These are phyloP conservation scores for Acrobasis suavella DNA, from an alignment of 2,888 invertebrate species.

Conservation along the genomic window DNA sequence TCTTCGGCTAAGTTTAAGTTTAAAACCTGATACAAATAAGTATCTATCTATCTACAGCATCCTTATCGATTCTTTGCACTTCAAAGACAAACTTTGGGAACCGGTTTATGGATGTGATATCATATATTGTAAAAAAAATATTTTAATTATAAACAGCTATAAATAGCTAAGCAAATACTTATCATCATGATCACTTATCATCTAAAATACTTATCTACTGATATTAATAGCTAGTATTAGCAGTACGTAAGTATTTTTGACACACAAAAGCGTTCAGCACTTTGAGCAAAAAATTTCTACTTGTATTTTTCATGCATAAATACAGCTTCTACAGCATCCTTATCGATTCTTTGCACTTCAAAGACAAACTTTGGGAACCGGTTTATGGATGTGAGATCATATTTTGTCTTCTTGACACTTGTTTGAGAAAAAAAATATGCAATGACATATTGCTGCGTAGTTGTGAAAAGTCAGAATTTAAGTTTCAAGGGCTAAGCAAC, in stretches of 20 bases:
- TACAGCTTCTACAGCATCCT: neutral
- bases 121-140: neutral
- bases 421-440: neutral
- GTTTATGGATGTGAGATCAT: neutral
- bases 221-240: too few species aligned
- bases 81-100: constrained; percentile 3
- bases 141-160: too few species aligned
- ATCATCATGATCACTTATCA: too few species aligned
- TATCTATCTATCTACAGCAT: neutral
- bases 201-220: too few species aligned
- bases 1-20: too few species aligned
- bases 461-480: too few species aligned
- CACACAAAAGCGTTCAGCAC: too few species aligned
- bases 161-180: too few species aligned
- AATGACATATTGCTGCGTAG: neutral
- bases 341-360: constrained; percentile 7
- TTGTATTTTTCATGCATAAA: neutral
- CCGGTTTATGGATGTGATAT: neutral
- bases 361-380: constrained; percentile 7
- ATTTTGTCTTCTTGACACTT: neutral
- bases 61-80: constrained; percentile 4
- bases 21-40: too few species aligned
- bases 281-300: neutral
- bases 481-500: too few species aligned
- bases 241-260: too few species aligned